Base-by-base conservation (phyloP, 2,113 vertebrate species). In the Sorex araneus region DNA sequence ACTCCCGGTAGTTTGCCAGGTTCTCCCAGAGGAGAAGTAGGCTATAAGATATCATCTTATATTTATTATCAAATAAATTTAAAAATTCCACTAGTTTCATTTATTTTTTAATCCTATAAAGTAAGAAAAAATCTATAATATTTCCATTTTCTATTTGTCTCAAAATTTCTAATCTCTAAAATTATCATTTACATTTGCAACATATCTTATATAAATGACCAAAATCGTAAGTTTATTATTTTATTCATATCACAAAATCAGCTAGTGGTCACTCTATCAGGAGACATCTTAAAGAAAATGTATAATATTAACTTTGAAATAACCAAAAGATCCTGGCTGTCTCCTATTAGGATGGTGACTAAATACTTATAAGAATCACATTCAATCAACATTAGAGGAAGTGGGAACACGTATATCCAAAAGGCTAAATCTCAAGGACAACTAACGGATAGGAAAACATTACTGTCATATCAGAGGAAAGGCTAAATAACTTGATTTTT, bases 351-450 rank as follows among this genome's bases (percentile, higher is more conserved):
- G 28, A 23, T 18, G 1, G 23, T 57, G 27, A 47, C 45, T 27
- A 79, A 78, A 85, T 8, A 57, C 25, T 0, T 25, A 32, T 23
- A 74, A 71, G 30, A 60, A 11, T 67, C 19, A 32, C 32, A 28
- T 32, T 70, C 73, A 73, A 69, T 92, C 67, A 77, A 74, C 18
- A 10, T 60, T 16, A 0, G 36, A 10, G 45, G 5, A 13, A 43
- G 12, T 63, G 32, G 40, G 81, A 92, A 71, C 6, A n/a, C 60
- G 18, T 47, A 7, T 32, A 6, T 85, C 27, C 5, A 6, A 28
- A 70, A 43, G 71, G 28, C 1, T 82, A 28, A 63, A 73, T 74
- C 57, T 87, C 66, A 84, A 73, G 87, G 79, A 73, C 21, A 75
- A 64, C 36, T 32, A 27, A 66, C 0, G 2, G 47, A 50, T 50